Evolutionary conservation across 1,140 invertebrate species (phyloP).

Genomic region (Heliconius nattereri): DNA sequence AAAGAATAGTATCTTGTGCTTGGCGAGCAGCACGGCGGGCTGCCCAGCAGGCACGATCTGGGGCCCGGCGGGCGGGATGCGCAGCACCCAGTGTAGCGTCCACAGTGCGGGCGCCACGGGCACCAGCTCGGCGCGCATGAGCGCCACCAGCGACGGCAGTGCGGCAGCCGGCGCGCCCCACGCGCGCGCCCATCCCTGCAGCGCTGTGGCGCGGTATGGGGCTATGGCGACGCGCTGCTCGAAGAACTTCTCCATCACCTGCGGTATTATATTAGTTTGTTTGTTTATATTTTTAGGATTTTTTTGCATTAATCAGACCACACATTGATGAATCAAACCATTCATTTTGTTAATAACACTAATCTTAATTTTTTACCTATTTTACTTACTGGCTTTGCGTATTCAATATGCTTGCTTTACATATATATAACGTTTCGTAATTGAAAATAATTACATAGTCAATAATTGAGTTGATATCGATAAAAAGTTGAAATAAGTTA

Average conservation of each 20-base stretch:
- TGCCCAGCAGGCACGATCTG: slow-evolving; percentile 92
- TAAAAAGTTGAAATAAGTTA: too few relatives aligned
- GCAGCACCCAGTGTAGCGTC: slow-evolving; percentile 94
- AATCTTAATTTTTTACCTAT: too few relatives aligned
- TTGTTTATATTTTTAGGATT: too few relatives aligned
- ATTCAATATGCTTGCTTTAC: too few relatives aligned
- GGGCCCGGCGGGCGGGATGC: slow-evolving; percentile 92
- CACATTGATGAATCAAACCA: too few relatives aligned
- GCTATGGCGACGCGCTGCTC: slow-evolving; percentile 92
- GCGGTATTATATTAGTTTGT: slow-evolving; percentile 23
- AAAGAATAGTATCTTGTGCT: slow-evolving; percentile 94
- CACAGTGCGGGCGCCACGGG: slow-evolving; percentile 82
- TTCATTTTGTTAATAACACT: too few relatives aligned
- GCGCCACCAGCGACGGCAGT: slow-evolving; percentile 92
- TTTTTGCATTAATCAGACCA: too few relatives aligned
- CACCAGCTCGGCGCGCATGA: slow-evolving; percentile 75
- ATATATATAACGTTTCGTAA: too few relatives aligned
- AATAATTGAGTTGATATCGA: too few relatives aligned
- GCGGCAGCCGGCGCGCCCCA: slow-evolving; percentile 91
- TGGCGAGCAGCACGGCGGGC: slow-evolving; percentile 90
- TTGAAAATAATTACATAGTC: too few relatives aligned
- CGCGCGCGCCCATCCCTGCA: slow-evolving; percentile 91
- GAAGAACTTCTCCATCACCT: slow-evolving; percentile 96
- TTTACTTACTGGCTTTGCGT: too few relatives aligned
- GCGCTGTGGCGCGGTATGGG: slow-evolving; percentile 93